These are phyloP conservation scores for Myiagra hebetior DNA, from an alignment of 2,113 vertebrate species.

Conservation along the genomic window DNA sequence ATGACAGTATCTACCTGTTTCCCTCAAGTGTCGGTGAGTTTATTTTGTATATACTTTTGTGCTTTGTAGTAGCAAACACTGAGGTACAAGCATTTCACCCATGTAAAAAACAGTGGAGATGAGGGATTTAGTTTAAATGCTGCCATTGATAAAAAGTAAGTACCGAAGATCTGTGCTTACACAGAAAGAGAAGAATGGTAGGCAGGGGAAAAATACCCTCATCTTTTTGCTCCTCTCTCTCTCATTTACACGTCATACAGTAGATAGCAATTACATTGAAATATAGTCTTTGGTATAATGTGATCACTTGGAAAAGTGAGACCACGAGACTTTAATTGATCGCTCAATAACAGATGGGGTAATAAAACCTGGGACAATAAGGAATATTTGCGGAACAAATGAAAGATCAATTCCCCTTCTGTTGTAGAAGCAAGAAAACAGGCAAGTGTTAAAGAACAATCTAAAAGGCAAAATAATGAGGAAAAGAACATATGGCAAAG, in stretches of 20 bases:
- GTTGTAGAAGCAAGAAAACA: conserved; percentile 30
- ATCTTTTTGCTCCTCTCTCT: not conserved
- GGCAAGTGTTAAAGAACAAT: conserved; percentile 47
- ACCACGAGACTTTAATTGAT: conserved; percentile 36
- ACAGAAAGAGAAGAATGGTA: not conserved
- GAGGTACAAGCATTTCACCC: not conserved
- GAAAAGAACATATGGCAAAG: conserved; percentile 51
- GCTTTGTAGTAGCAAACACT: not conserved
- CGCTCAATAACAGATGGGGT: conserved; percentile 48
- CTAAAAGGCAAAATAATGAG: conserved; percentile 54
- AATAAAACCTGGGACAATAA: conserved; percentile 55
- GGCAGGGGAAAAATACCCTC: not conserved
- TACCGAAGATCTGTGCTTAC: not conserved
- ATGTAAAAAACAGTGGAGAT: not conserved
- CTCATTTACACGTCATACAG: not conserved
- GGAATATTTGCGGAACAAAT: conserved; percentile 57
- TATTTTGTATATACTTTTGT: not conserved
- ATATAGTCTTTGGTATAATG: conserved; percentile 15
- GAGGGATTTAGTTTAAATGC: not conserved
- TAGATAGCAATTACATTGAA: conserved; percentile 24
- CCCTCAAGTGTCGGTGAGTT: not conserved
- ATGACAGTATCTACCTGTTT: not conserved
- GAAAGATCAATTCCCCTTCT: conserved; percentile 61
- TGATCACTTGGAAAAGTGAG: conserved; percentile 44
- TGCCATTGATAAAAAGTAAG: not conserved